These are phyloP conservation scores for Phacellophora camtschatica DNA, from an alignment of 30 jellyfish, hydroid and myxozoan species.

Conservation along the genomic window DNA sequence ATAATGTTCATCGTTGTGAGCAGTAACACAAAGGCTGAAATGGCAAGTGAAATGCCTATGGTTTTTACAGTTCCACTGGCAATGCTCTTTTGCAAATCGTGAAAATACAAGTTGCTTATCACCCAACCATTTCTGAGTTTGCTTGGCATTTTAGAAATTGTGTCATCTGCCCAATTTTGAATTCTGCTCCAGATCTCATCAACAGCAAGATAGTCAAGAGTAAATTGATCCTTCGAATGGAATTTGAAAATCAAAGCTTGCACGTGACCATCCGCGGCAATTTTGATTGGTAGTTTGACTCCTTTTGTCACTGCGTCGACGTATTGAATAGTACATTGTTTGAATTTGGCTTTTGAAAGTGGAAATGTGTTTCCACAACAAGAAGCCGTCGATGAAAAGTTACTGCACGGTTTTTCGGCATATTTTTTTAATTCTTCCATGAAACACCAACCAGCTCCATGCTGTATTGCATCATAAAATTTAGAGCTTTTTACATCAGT, in stretches of 20 bases:
- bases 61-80: slow-evolving; percentile 69
- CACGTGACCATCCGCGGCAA: slow-evolving; percentile 43
- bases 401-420: neutral
- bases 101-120: slow-evolving; percentile 25
- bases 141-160: slow-evolving; percentile 27
- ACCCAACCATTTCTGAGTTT: slow-evolving; percentile 49
- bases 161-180: slow-evolving; percentile 35
- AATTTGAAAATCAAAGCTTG: slow-evolving; percentile 25
- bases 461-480: slow-evolving; percentile 18
- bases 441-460: slow-evolving; percentile 36
- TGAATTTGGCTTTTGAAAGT: slow-evolving; percentile 21
- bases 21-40: slow-evolving; percentile 61
- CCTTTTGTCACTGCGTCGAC: neutral
- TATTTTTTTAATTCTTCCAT: slow-evolving; percentile 21
- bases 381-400: neutral
- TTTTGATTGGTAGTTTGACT: slow-evolving; percentile 10
- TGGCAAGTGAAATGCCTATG: slow-evolving; percentile 65
- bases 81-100: slow-evolving; percentile 72
- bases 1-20: slow-evolving; percentile 72
- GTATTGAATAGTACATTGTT: slow-evolving; percentile 37
- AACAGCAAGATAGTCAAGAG: slow-evolving; percentile 31
- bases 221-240: slow-evolving; percentile 15
- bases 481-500: neutral
- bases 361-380: slow-evolving; percentile 64
- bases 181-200: slow-evolving; percentile 22